Conservation (phyloP, 1,140 invertebrate genomes). For the Drosophila ogumai region DNA sequence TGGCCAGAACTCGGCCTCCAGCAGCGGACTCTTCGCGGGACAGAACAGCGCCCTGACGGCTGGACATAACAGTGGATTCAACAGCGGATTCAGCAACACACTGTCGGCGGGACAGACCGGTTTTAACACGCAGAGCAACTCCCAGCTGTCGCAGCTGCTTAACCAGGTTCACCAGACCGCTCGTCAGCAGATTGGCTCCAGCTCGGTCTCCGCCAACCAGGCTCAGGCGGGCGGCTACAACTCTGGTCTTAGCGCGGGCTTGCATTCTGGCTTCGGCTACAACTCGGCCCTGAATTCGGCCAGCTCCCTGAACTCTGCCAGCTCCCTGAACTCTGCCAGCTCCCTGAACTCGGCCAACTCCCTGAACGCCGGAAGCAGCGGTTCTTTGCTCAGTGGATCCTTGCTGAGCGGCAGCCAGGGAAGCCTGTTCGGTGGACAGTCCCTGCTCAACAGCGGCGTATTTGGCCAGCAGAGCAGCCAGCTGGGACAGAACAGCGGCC, state of each 20-base stretch:
- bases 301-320: slow-evolving; percentile 45
- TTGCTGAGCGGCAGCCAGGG: slow-evolving; percentile 45
- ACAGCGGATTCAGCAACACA: slow-evolving; percentile 25
- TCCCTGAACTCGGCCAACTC: slow-evolving; percentile 24
- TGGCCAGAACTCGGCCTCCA: slow-evolving; percentile 51
- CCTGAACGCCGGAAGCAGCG: slow-evolving; percentile 50
- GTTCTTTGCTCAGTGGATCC: slow-evolving; percentile 33
- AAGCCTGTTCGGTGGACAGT: slow-evolving; percentile 41
- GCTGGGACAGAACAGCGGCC: slow-evolving; percentile 31
- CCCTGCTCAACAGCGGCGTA: slow-evolving; percentile 43
- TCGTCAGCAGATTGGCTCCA: slow-evolving; percentile 49
- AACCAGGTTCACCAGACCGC: slow-evolving; percentile 60
- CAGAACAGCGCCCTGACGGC: slow-evolving; percentile 9
- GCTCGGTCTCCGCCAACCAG: slow-evolving; percentile 34
- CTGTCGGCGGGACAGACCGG: slow-evolving; percentile 19
- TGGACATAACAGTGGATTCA: slow-evolving; percentile 45
- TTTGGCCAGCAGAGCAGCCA: slow-evolving; percentile 47
- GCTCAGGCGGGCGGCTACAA: slow-evolving; percentile 32
- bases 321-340: slow-evolving; percentile 34
- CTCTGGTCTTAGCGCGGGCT: neutral
- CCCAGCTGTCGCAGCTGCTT: slow-evolving; percentile 55
- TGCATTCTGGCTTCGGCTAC: slow-evolving; percentile 15
- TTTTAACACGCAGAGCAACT: slow-evolving; percentile 27
- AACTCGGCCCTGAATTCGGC: slow-evolving; percentile 54
- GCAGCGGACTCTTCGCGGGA: slow-evolving; percentile 15